Evolutionary conservation across 2,797 vertebrate species (phyloP).

Genomic region (Gymnocypris eckloni): DNA sequence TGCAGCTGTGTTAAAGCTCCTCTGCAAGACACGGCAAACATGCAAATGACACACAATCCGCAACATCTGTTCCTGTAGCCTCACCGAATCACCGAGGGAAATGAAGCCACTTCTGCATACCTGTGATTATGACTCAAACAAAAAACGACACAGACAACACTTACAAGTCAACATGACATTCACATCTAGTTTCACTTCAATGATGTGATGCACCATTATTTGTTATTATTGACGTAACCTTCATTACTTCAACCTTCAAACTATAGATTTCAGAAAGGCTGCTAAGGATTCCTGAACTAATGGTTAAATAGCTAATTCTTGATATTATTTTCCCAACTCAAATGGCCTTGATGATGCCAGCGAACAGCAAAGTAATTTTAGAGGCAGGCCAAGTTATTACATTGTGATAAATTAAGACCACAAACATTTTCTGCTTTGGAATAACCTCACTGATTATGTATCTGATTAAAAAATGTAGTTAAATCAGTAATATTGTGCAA

Average conservation of each 20-base stretch:
- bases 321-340: neutral
- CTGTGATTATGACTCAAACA: too few species aligned
- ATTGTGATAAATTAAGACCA: neutral
- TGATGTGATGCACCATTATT: neutral
- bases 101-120: neutral
- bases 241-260: neutral
- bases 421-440: neutral
- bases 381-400: neutral
- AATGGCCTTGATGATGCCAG: neutral
- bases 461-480: neutral
- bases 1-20: neutral
- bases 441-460: neutral
- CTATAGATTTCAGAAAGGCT: neutral
- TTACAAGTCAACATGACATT: neutral
- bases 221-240: neutral
- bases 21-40: neutral
- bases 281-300: neutral
- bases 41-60: slow-evolving; percentile 3
- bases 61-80: neutral
- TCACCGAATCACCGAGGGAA: neutral
- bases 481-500: neutral
- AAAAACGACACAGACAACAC: neutral
- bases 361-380: neutral
- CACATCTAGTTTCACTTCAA: neutral
- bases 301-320: neutral